Conservation (phyloP, 2,113 vertebrate genomes). For the Apaloderma vittatum region DNA sequence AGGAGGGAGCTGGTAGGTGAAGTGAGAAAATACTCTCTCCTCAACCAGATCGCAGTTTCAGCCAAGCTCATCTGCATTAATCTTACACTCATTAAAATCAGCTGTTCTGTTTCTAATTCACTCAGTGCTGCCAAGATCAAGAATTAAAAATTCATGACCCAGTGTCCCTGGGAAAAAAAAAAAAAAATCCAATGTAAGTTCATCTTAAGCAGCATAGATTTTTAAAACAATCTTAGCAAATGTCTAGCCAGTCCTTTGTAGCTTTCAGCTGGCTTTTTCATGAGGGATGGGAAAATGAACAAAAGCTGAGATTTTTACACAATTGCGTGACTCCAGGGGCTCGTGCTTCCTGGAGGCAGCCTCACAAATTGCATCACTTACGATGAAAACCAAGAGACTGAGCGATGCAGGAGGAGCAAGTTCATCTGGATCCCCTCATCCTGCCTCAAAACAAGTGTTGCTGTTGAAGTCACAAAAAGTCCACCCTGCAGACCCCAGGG, state of each 20-base stretch:
- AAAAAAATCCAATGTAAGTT: not conserved
- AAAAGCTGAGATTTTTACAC: not conserved
- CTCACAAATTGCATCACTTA: not conserved
- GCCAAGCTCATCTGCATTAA: constrained; percentile 55
- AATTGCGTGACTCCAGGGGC: not conserved
- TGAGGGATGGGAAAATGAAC: not conserved
- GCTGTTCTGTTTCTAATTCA: constrained; percentile 45
- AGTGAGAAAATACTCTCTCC: not conserved
- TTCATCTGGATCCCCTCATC: not conserved
- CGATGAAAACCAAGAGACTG: not conserved
- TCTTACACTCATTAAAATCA: constrained; percentile 50
- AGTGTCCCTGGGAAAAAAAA: not conserved
- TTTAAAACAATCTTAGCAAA: not conserved
- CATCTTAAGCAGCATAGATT: not conserved
- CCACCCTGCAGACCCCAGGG: not conserved
- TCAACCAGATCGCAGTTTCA: not conserved
- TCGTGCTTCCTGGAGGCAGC: not conserved
- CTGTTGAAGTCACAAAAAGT: not conserved
- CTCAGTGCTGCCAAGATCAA: not conserved
- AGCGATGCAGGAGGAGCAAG: not conserved
- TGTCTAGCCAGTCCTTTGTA: not conserved
- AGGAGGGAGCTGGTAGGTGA: not conserved
- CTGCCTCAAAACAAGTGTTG: not conserved
- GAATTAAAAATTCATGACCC: constrained; percentile 47
- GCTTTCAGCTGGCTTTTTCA: not conserved